Evolutionary conservation across 2,797 vertebrate species (phyloP).

Genomic region (Amblyopsis hoosieri): DNA sequence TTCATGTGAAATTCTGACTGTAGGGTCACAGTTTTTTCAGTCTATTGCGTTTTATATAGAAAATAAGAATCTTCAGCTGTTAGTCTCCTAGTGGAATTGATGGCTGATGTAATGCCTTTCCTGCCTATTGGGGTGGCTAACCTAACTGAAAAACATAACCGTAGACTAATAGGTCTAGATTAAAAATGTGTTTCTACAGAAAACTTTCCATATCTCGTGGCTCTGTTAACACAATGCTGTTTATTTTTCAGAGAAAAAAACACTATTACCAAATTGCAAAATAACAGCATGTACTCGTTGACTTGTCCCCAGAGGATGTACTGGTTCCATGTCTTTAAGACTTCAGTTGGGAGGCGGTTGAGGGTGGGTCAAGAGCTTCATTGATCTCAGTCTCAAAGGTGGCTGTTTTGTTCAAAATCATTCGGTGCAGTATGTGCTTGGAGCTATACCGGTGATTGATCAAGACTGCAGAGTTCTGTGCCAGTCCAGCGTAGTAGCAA

Average conservation of each 20-base stretch:
- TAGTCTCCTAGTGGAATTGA: too few species aligned
- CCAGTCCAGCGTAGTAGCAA: conserved; percentile 69
- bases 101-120: too few species aligned
- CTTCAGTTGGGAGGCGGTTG: conserved; percentile 66
- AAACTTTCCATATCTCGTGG: neutral
- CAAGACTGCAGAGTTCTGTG: conserved; percentile 70
- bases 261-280: conserved; percentile 28
- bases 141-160: too few species aligned
- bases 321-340: conserved; percentile 16
- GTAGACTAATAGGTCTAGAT: too few species aligned
- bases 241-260: conserved; percentile 15
- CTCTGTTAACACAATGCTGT: neutral
- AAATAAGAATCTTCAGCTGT: too few species aligned
- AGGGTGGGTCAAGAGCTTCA: conserved; percentile 80
- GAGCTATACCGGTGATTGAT: conserved; percentile 79
- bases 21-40: too few species aligned
- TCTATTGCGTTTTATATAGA: too few species aligned
- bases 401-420: conserved; percentile 82
- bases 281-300: conserved; percentile 58
- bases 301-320: conserved; percentile 24
- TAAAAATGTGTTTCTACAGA: neutral
- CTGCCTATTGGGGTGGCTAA: too few species aligned
- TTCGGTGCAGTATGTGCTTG: conserved; percentile 71
- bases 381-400: conserved; percentile 80
- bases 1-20: too few species aligned